These are phyloP conservation scores for Lottia gigantea DNA, from an alignment of 2,888 invertebrate species.

Conservation along the genomic window DNA sequence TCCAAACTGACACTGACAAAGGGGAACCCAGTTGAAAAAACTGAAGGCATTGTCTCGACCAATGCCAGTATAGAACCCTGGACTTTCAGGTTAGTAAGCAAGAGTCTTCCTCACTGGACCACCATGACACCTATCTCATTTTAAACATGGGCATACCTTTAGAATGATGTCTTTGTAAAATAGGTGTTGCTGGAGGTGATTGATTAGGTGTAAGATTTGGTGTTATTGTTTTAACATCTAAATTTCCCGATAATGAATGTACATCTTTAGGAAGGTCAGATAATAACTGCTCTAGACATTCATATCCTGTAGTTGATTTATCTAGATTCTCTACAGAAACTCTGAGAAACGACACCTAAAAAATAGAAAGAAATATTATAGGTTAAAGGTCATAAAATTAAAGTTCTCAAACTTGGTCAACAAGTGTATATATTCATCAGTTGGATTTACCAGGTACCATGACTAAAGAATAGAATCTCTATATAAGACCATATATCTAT, in stretches of 20 bases:
- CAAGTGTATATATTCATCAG: no score
- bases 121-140: background rate
- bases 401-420: no score
- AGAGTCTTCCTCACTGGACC: no score
- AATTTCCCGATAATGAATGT: constrained; percentile 18
- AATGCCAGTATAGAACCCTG: no score
- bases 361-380: no score
- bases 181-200: constrained; percentile 62
- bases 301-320: constrained; percentile 62
- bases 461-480: no score
- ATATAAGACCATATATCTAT: no score
- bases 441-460: no score
- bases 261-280: constrained; percentile 60
- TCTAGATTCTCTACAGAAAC: constrained; percentile 50
- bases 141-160: constrained; percentile 35
- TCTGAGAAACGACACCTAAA: constrained; percentile 67
- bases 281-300: constrained; percentile 66
- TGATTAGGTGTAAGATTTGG: constrained; percentile 42
- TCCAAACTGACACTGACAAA: background rate
- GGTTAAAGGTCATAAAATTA: no score
- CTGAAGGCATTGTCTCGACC: no score
- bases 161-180: constrained; percentile 41
- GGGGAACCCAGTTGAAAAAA: no score
- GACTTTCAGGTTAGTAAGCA: no score
- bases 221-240: constrained; percentile 30